phyloP scores from a whole-genome alignment of 2,113 vertebrate genomes.

The Felis chaus region DNA sequence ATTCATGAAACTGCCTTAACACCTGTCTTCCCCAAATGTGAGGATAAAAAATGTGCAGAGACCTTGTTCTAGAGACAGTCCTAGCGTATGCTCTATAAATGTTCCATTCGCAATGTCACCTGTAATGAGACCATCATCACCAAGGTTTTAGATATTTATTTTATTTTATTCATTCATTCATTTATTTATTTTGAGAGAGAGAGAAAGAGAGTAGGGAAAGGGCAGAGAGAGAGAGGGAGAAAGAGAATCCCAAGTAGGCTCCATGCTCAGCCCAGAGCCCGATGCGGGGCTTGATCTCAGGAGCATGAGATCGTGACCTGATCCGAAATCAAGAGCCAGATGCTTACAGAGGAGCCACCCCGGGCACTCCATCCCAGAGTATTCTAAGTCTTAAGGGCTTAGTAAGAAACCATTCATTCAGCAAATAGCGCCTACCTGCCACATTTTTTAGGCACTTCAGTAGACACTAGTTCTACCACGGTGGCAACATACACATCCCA shows the following conservation, averaged over 20 bases:
- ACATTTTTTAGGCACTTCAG: background rate
- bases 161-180: too few species aligned
- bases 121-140: background rate
- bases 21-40: background rate
- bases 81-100: rapidly evolving
- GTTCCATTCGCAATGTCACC: rapidly evolving
- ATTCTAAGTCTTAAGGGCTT: background rate
- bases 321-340: too few species aligned
- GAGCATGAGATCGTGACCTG: too few species aligned
- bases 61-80: background rate
- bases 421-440: background rate
- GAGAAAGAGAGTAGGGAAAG: too few species aligned
- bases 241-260: too few species aligned
- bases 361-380: background rate
- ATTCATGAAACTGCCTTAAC: background rate
- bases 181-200: too few species aligned
- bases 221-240: too few species aligned
- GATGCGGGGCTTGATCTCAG: too few species aligned
- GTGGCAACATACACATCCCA: background rate
- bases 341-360: too few species aligned
- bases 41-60: background rate
- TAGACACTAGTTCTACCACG: background rate
- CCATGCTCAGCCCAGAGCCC: too few species aligned
- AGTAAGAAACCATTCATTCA: background rate
- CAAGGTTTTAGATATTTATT: background rate